Conservation (phyloP, 2,797 vertebrate genomes). For the Discoglossus pictus region DNA sequence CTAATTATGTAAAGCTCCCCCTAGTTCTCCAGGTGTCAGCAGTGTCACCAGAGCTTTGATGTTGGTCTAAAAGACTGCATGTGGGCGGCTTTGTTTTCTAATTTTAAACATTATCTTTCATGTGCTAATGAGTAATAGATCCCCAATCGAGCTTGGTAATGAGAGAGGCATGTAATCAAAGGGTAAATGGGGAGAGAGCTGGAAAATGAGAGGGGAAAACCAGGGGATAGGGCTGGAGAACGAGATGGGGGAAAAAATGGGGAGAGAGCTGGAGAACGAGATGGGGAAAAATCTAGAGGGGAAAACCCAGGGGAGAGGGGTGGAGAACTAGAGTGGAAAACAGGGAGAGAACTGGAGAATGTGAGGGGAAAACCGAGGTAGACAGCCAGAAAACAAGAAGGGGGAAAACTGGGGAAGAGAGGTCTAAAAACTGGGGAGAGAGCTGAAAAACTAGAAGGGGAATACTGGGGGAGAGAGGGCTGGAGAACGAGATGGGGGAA, state of each 20-base stretch:
- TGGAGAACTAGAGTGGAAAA: neutral
- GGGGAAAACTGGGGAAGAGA: neutral
- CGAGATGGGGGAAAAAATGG: too few relatives aligned
- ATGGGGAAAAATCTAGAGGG: too few relatives aligned
- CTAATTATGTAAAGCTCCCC: constrained; percentile 9
- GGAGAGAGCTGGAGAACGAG: too few relatives aligned
- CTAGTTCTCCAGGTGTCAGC: neutral
- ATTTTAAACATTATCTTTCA: constrained; percentile 39
- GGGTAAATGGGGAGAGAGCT: neutral
- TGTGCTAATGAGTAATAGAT: constrained; percentile 23
- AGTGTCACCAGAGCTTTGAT: constrained; percentile 25
- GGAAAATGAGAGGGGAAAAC: neutral
- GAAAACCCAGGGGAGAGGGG: neutral
- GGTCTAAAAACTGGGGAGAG: neutral
- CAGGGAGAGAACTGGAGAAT: too few relatives aligned
- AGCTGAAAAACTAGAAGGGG: too few relatives aligned
- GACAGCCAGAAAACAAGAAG: too few relatives aligned
- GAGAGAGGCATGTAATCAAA: too few relatives aligned
- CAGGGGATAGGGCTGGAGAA: neutral
- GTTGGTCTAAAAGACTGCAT: constrained; percentile 12
- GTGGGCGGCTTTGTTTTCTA: neutral
- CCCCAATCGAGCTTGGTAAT: neutral
- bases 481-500: too few relatives aligned
- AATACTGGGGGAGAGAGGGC: too few relatives aligned
- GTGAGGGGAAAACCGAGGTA: neutral